Evolutionary conservation across 1,140 invertebrate species (phyloP), one percentile per base, ranked within the genome.

Genomic region (Marisa cornuarietis): DNA sequence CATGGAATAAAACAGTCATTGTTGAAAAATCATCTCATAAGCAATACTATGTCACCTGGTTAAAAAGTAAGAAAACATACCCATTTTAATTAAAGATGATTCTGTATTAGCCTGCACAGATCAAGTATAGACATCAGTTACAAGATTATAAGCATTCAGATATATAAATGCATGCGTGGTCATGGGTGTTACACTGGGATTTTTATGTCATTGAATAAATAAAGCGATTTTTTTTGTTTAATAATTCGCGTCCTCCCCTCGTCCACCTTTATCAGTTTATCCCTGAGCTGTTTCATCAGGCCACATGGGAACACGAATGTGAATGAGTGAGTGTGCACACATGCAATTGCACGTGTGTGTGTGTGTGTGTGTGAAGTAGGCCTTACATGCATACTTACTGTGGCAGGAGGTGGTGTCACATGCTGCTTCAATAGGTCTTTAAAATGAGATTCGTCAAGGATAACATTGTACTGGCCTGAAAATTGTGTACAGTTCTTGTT

Each of bases 401-500:
- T 94, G 20, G 96, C 95, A 20, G 96, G 94, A 58, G 97, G 97
- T 62, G 98, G 98, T 87, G 95, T 94, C 26, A 98, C 94, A 87
- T 97, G 95, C 42, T 91, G 85, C 68, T 85, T 87, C 18, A 92
- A 85, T 68, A 97, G 92, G 86, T 97, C 95, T 83, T 95, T 91
- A 82, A 94, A 98, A 92, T 99, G 97, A 79, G 93, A 92, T 89
- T 99, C 97, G 90, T 99, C 98, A 22, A 99, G 89, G 54, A 97
- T 95, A 14, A 98, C 95, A 87, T 94, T 94, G 91, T 97, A 97
- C 77, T 84, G 86, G 26, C 92, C 92, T 92, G 82, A 52, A 87
- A 84, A 78, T 26, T 74, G 18, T 49, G 51, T 31, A 77, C n/a
- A 71, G 6, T 42, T 42, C 31, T 42, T 42, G 31, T 42, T 42